phyloP scores from a whole-genome alignment of 1,140 invertebrate genomes.

The Acyrthosiphon pisum region DNA sequence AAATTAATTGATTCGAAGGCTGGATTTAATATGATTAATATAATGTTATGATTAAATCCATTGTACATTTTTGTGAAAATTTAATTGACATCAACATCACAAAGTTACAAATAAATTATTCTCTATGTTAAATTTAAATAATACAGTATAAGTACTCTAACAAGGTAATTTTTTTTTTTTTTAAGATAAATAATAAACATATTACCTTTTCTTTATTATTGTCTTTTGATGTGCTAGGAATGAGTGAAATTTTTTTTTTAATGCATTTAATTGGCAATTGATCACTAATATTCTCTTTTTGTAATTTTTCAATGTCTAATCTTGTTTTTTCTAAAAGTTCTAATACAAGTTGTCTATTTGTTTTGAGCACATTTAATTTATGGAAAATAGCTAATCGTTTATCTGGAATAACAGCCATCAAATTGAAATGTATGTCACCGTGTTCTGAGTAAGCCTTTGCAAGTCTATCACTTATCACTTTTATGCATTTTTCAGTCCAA shows the following conservation, averaged over 20 bases:
- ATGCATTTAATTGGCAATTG: slow-evolving; percentile 9
- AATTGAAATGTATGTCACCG: slow-evolving; percentile 94
- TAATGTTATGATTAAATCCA: background rate
- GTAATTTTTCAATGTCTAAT: slow-evolving; percentile 1
- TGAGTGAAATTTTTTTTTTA: slow-evolving; percentile 39
- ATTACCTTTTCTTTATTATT: slow-evolving; percentile 45
- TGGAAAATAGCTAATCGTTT: slow-evolving; percentile 84
- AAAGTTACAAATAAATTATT: background rate
- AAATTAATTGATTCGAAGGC: background rate
- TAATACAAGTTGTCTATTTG: slow-evolving; percentile 87
- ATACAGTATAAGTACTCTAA: background rate
- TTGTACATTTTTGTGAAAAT: background rate
- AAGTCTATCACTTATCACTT: slow-evolving; percentile 90
- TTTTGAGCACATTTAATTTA: slow-evolving; percentile 85
- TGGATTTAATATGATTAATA: background rate
- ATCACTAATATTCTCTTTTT: background rate
- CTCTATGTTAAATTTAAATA: background rate
- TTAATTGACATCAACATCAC: background rate
- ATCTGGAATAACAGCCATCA: slow-evolving; percentile 98
- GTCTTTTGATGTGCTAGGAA: slow-evolving; percentile 47
- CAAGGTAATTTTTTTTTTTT: background rate
- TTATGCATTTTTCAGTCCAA: slow-evolving; percentile 95
- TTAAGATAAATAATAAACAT: background rate
- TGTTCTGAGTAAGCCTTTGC: slow-evolving; percentile 89
- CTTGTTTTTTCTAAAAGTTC: too few relatives aligned